These are phyloP conservation scores for Mus minutoides DNA, from an alignment of 2,797 vertebrate species.

Conservation along the genomic window DNA sequence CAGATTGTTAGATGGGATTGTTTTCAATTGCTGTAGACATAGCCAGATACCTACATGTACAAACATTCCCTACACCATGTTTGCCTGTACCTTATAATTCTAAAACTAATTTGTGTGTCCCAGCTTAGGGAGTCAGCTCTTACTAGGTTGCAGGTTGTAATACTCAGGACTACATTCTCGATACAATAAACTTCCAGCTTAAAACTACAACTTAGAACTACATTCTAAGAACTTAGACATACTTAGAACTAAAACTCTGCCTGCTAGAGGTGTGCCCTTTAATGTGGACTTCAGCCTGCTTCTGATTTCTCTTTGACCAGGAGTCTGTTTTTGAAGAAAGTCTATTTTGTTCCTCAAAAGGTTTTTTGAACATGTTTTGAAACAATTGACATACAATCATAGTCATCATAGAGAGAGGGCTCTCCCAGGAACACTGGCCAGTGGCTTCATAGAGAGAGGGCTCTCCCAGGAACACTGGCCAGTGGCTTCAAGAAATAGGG, in stretches of 20 bases:
- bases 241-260: not conserved
- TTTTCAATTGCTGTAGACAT: not conserved
- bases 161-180: not conserved
- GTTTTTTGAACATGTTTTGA: not conserved
- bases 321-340: not conserved
- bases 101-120: not conserved
- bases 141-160: not conserved
- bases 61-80: too few relatives aligned
- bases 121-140: too few relatives aligned
- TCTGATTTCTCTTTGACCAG: constrained; percentile 27
- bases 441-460: too few relatives aligned
- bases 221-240: not conserved
- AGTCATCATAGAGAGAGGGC: too few relatives aligned
- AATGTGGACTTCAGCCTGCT: constrained; percentile 21
- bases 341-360: not conserved
- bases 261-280: not conserved
- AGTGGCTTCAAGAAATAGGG: too few relatives aligned
- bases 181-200: not conserved
- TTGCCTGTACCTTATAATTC: rapidly evolving
- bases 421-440: not conserved
- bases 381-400: not conserved
- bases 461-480: not conserved
- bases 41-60: not conserved
- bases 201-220: not conserved
- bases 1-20: not conserved